phyloP scores from a whole-genome alignment of 2,113 vertebrate genomes.

The Bostrychus sinensis region DNA sequence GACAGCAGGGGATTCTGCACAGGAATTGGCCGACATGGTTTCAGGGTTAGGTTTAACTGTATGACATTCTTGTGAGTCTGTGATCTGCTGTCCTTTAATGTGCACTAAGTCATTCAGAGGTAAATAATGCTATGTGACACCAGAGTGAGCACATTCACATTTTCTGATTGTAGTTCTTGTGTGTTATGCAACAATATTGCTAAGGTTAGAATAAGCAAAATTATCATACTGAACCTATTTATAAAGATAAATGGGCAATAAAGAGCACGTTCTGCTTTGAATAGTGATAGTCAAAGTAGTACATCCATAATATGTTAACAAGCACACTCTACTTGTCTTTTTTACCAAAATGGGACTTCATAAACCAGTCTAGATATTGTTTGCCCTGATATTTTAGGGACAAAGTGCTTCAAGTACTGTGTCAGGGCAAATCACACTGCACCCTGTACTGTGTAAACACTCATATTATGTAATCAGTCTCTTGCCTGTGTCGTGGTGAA shows the following conservation, averaged over 20 bases:
- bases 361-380: no score
- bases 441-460: slow-evolving; percentile 1
- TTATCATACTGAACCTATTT: neutral
- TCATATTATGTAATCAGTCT: slow-evolving; percentile 59
- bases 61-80: neutral
- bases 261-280: neutral
- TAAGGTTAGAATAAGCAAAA: slow-evolving; percentile 6
- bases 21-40: slow-evolving; percentile 11
- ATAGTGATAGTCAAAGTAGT: slow-evolving; percentile 28
- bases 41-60: neutral
- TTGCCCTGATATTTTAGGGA: slow-evolving; percentile 19
- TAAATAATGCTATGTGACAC: slow-evolving; percentile 27
- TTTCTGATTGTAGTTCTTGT: slow-evolving; percentile 16
- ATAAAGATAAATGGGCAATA: slow-evolving; percentile 2
- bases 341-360: neutral
- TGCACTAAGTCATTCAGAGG: slow-evolving; percentile 30
- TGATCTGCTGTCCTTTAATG: neutral
- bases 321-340: neutral
- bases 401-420: slow-evolving; percentile 7
- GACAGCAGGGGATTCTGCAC: neutral
- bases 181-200: slow-evolving; percentile 22
- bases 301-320: neutral
- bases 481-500: slow-evolving; percentile 22
- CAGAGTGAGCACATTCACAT: slow-evolving; percentile 22
- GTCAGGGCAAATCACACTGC: slow-evolving; percentile 28